These are phyloP conservation scores for Zaprionus camerounensis DNA, from an alignment of 1,140 invertebrate species.

Conservation along the genomic window DNA sequence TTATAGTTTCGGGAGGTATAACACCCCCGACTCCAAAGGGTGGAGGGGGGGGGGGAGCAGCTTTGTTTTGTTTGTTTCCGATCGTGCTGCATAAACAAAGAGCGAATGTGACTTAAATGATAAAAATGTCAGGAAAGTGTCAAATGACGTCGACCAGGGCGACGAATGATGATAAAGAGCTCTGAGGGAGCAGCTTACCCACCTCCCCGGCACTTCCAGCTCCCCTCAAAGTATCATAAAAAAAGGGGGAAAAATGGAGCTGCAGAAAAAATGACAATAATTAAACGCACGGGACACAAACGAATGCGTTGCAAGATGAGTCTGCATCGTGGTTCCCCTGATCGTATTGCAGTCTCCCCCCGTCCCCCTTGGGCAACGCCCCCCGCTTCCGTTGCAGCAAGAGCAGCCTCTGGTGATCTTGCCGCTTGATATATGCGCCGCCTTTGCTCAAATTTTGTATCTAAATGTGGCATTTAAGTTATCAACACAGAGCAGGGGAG, in stretches of 20 bases:
- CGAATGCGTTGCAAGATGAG: slow-evolving; percentile 15
- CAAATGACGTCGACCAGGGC: slow-evolving; percentile 76
- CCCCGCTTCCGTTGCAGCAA: slow-evolving; percentile 56
- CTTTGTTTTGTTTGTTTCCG: slow-evolving; percentile 43
- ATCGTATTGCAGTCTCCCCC: slow-evolving; percentile 56
- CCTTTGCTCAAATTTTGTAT: slow-evolving; percentile 79
- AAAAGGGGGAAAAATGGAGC: slow-evolving; percentile 3
- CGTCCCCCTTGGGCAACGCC: slow-evolving; percentile 40
- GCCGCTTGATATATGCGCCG: slow-evolving; percentile 76
- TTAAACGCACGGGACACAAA: slow-evolving; percentile 73
- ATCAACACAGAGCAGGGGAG: slow-evolving; percentile 65
- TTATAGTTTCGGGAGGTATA: slow-evolving; percentile 32
- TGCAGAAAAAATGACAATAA: slow-evolving; percentile 72
- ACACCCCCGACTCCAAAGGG: slow-evolving; percentile 16
- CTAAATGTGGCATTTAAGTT: slow-evolving; percentile 81
- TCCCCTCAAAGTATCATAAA: slow-evolving; percentile 7
- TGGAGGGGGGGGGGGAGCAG: slow-evolving; percentile 1
- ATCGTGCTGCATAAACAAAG: slow-evolving; percentile 46
- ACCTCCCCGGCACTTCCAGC: slow-evolving; percentile 1
- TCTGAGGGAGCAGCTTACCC: slow-evolving; percentile 62
- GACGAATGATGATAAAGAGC: slow-evolving; percentile 81
- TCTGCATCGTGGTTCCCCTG: slow-evolving; percentile 32
- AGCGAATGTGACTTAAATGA: slow-evolving; percentile 78
- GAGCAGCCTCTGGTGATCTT: slow-evolving; percentile 65
- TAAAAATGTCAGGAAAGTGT: slow-evolving; percentile 80